Base-by-base conservation (phyloP, 2,797 vertebrate species). In the Tinamus major region DNA sequence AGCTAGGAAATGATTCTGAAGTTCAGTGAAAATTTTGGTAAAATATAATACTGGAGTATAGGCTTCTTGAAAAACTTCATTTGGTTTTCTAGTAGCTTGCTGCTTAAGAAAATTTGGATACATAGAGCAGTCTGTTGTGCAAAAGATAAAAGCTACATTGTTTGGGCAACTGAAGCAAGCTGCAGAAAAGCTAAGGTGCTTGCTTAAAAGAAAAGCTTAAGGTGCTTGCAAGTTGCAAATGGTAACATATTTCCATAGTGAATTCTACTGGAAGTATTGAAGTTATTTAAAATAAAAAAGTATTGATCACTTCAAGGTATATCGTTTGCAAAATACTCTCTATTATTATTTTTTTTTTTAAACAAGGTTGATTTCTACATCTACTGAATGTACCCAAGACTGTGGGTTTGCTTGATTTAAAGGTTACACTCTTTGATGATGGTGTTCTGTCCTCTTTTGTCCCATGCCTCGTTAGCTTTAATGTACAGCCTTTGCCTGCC, bases 381-480 rank as follows among this genome's bases (percentile, higher is more conserved):
- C 29, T 24, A 4, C 58, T 67, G 24, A 10, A 2, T 19, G 5
- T 46, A 29, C 33, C 23, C 33, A 3, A 23, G 37, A 31, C 9
- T 41, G 46, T 12, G 4, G 9, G n/a, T 16, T 61, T 74, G 49
- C 35, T 4, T 42, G 8, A 63, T 24, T 46, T 42, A 42, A 33
- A 70, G 44, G 10, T 41, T 64, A 4, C 51, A 10, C 35, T 71
- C 42, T 74, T 19, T 0, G 0, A 74, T 41, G 24, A 31, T 33
- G 51, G 35, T 14, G 4, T 76, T 81, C 59, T 37, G 6, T 53
- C 3, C 23, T 41, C n/a, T 35, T 31, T n/a, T 59, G 48, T 42
- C 58, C 3, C 15, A 0, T 0, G 1, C 14, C 48, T 80, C 26
- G 6, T 48, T 14, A 31, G 44, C 65, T 39, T 78, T 20, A n/a